Conservation (phyloP, 1,140 invertebrate genomes). For the Potamilus streckersoni region DNA sequence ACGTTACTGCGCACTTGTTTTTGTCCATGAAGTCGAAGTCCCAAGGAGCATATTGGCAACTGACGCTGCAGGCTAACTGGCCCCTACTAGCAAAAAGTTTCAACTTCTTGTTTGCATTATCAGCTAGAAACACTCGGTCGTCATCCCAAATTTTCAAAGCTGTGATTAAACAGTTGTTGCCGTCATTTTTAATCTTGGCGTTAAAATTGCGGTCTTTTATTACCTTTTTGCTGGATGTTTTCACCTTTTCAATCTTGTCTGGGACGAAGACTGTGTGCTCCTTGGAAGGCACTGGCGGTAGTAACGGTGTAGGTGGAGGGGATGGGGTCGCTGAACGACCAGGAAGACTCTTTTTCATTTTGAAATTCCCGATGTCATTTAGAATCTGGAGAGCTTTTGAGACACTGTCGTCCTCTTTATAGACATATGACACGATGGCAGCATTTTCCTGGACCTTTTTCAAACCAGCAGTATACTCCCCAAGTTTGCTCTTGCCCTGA, state of each 20-base stretch:
- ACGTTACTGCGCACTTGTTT: slow-evolving; percentile 22
- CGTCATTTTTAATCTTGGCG: slow-evolving; percentile 25
- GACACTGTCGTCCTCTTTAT: slow-evolving; percentile 25
- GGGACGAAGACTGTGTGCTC: too few relatives aligned
- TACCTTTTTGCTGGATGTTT: not conserved
- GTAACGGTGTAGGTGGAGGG: slow-evolving; percentile 21
- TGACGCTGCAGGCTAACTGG: slow-evolving; percentile 6
- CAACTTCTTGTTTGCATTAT: slow-evolving; percentile 17
- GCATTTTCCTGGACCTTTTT: slow-evolving; percentile 25
- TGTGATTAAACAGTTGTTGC: slow-evolving; percentile 26
- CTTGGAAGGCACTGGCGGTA: not conserved
- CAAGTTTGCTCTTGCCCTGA: slow-evolving; percentile 21
- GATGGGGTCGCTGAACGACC: slow-evolving; percentile 15
- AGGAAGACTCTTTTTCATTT: slow-evolving; percentile 26
- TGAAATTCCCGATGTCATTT: slow-evolving; percentile 15
- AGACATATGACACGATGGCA: slow-evolving; percentile 23
- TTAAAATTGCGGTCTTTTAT: slow-evolving; percentile 25
- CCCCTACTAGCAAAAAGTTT: slow-evolving; percentile 28
- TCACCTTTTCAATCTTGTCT: slow-evolving; percentile 11
- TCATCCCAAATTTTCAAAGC: slow-evolving; percentile 27
- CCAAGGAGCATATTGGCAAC: slow-evolving; percentile 22
- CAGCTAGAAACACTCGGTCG: slow-evolving; percentile 21
- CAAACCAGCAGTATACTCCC: slow-evolving; percentile 16
- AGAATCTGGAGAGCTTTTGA: slow-evolving; percentile 19
- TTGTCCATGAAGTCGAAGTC: slow-evolving; percentile 32